A percentile compares a stretch with the other conserved stretches of the same genome.
phyloP scores from a whole-genome alignment of 1,140 invertebrate species.

The Lucilia sericata region DNA sequence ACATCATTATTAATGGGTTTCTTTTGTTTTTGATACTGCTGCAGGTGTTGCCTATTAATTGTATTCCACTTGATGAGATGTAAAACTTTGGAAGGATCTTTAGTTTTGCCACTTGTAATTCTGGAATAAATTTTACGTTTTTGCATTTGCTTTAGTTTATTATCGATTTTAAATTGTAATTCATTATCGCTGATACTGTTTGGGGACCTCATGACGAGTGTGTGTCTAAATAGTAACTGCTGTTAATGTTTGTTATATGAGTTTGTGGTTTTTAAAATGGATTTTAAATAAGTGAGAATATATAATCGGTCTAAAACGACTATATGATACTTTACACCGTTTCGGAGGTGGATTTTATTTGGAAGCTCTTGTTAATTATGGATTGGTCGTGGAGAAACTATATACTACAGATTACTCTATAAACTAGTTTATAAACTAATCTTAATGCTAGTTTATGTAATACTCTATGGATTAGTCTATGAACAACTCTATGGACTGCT shows the following conservation, averaged over 20 bases:
- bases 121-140: neutral
- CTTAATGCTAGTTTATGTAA: too few relatives aligned
- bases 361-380: too few relatives aligned
- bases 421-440: too few relatives aligned
- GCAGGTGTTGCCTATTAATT: neutral
- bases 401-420: too few relatives aligned
- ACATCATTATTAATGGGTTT: neutral
- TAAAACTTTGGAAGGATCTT: neutral
- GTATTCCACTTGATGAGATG: neutral
- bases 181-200: neutral
- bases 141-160: neutral
- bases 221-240: neutral
- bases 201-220: neutral
- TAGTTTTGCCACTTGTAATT: neutral
- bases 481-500: too few relatives aligned
- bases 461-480: too few relatives aligned
- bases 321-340: too few relatives aligned
- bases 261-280: too few relatives aligned
- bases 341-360: too few relatives aligned
- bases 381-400: too few relatives aligned
- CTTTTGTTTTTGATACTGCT: neutral
- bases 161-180: conserved; percentile 1
- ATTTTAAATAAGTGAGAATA: too few relatives aligned
- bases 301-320: too few relatives aligned
- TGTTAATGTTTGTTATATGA: neutral